These are phyloP conservation scores for Zhuqinia jingwanae DNA, from an alignment of 2,888 invertebrate species.

Conservation along the genomic window DNA sequence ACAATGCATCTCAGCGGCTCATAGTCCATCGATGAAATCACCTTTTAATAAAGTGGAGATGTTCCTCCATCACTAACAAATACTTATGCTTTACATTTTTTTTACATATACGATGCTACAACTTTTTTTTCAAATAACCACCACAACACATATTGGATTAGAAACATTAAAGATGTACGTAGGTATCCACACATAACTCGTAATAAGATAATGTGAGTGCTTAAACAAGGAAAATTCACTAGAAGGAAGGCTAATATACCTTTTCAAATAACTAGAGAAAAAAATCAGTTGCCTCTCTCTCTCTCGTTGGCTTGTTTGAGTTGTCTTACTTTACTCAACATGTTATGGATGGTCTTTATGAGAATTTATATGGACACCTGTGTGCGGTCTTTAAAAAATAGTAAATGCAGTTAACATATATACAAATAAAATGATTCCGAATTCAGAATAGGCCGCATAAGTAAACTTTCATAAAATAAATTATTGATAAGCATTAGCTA, in stretches of 20 bases:
- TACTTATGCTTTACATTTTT: background rate
- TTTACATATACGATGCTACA: background rate
- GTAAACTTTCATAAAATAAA: constrained; percentile 1
- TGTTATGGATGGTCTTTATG: constrained; percentile 23
- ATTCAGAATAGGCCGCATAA: background rate
- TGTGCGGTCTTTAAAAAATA: background rate
- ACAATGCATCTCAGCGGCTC: background rate
- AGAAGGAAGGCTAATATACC: constrained; percentile 56
- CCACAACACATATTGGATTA: constrained; percentile 4
- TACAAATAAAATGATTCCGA: background rate
- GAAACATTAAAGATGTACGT: background rate
- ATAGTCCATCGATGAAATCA: constrained; percentile 69
- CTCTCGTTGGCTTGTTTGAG: background rate
- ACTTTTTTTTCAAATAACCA: constrained; percentile 13
- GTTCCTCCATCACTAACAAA: constrained; percentile 33
- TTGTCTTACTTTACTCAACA: background rate
- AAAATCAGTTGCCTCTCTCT: constrained; percentile 20
- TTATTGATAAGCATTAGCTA: background rate
- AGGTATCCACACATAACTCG: background rate
- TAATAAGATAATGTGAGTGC: background rate
- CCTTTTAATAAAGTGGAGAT: constrained; percentile 44
- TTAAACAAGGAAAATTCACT: constrained; percentile 1
- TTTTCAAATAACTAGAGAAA: constrained; percentile 21
- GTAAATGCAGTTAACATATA: no score
- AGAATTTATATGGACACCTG: constrained; percentile 59